phyloP scores from a whole-genome alignment of 2,113 vertebrate genomes.

The Plecotus auritus region DNA sequence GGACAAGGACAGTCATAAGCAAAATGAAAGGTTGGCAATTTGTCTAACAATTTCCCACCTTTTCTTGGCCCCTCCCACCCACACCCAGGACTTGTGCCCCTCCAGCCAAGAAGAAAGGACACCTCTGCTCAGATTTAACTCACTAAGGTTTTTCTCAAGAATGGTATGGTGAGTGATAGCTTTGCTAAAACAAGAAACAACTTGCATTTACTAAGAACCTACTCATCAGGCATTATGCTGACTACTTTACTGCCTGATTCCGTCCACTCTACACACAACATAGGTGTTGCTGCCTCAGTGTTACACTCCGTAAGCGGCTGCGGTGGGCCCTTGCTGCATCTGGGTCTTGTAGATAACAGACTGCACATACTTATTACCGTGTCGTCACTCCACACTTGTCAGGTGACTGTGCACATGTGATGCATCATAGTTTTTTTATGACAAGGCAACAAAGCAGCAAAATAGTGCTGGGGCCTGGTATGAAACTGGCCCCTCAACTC shows the following conservation, averaged over 20 bases:
- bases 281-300: background rate
- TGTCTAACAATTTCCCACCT: background rate
- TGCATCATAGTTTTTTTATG: background rate
- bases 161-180: background rate
- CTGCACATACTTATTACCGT: fast-evolving
- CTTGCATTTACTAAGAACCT: background rate
- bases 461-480: background rate
- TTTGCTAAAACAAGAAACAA: background rate
- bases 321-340: background rate
- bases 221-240: background rate
- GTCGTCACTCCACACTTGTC: background rate
- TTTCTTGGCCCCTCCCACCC: background rate
- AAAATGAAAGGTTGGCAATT: background rate
- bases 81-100: background rate
- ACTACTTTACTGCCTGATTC: background rate
- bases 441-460: background rate
- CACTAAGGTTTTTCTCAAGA: background rate
- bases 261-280: background rate
- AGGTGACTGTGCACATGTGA: background rate
- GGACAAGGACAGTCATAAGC: background rate
- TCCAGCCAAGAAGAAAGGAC: background rate
- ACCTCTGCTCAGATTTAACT: background rate
- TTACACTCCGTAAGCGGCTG: background rate
- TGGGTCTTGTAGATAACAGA: background rate
- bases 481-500: background rate